Base-by-base conservation (phyloP, 2,113 vertebrate genomes). In the Oreotrochilus melanogaster region DNA sequence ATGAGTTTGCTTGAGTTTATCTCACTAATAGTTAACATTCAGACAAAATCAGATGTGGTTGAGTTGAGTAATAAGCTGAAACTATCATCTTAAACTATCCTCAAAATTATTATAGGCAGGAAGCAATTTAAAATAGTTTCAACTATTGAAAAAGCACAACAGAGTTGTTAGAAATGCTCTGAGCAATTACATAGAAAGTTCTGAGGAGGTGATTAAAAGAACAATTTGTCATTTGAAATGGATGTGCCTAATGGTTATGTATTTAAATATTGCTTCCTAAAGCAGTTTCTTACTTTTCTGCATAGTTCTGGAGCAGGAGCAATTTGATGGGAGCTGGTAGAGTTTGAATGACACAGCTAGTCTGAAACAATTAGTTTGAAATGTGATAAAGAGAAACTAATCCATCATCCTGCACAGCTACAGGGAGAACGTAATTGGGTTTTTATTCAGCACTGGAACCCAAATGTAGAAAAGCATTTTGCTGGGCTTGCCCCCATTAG, bases 251-350 rank as follows among this genome's bases (percentile, higher is more conserved):
- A 95, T 96, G 95, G 78, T 45, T 70, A 78, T 76, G 47, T 92
- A 92, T 92, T 97, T 97, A 94, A 95, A 97, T 95, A 91, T 56
- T 95, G 95, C 95, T 95, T 96, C 86, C 88, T 78, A 78, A 86
- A 89, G 96, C 94, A 95, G 42, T 96, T 97, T 96, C 57, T 61
- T 60, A 33, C 64, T 95, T 51, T 31, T 28, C 75, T 88, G 54
- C 61, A 19, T 69, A 42, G 50, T 86, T 93, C 42, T 57, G 92
- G 78, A 47, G 42, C 12, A 45, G 5, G 50, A 89, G 28, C 12
- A 37, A 58, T 10, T 56, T 81, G 95, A 90, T 88, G 9, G 16
- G 89, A 86, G 88, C 76, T 81, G 30, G 53, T 61, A 50, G 61
- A 25, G 14, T 88, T 61, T 57, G 86, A 90, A 71, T 89, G 73